Percentiles rank a stretch among this genome's conserved stretches.
These are phyloP conservation scores for Actinia equina DNA, from an alignment of 64 coral and sea anemone genomes.

Conservation along the genomic window DNA sequence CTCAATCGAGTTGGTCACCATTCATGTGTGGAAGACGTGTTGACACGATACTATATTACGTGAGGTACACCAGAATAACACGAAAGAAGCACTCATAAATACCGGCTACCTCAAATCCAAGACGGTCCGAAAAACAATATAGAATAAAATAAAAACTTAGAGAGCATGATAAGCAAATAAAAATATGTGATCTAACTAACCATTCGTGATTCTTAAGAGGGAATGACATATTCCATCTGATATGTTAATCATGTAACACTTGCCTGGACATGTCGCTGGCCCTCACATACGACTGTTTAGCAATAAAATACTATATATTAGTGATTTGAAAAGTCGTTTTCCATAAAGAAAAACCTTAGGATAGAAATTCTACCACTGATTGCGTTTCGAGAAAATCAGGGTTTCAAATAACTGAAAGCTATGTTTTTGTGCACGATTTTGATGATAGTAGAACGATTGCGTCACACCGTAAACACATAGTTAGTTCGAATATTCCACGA, in stretches of 20 bases:
- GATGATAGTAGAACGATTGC: constrained; percentile 32
- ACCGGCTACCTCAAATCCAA: too few relatives aligned
- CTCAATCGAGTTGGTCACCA: too few relatives aligned
- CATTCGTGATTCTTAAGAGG: too few relatives aligned
- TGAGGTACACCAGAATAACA: too few relatives aligned
- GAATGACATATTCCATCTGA: background rate
- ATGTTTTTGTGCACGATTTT: background rate
- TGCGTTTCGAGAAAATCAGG: background rate
- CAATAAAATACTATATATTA: background rate
- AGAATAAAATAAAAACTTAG: too few relatives aligned
- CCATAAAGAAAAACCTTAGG: background rate
- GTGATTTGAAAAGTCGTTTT: background rate
- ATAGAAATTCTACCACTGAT: background rate
- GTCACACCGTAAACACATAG: constrained; percentile 51
- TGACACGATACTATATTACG: too few relatives aligned
- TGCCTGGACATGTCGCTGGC: background rate
- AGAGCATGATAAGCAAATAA: too few relatives aligned
- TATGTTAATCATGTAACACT: background rate
- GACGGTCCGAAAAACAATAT: too few relatives aligned
- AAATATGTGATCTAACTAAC: too few relatives aligned
- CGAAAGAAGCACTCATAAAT: too few relatives aligned
- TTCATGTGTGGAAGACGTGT: too few relatives aligned
- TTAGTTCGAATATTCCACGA: background rate
- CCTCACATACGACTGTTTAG: background rate
- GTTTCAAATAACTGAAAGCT: background rate